Evolutionary conservation across 2,113 vertebrate species (phyloP), one percentile per base, ranked within the genome.

Genomic region (Sceloporus undulatus): DNA sequence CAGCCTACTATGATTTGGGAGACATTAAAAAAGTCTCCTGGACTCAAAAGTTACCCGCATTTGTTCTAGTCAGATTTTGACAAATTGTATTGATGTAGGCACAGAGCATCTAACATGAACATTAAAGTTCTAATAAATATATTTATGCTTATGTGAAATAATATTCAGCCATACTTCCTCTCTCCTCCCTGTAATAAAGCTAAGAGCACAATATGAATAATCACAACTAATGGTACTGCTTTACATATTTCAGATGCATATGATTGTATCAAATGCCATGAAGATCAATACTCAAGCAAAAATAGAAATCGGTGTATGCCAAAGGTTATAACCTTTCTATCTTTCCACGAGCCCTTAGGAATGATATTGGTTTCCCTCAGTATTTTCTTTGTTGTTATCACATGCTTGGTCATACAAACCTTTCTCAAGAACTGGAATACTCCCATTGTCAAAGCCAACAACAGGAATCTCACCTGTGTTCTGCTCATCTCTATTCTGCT

Each of bases 371-470:
- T 40, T 40, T 65, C 10, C 9, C 9, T 82, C 2, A 9, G 8
- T 13, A 5, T 65, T 25, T 82, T 38, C 59, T 65, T 66, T 40
- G 4, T 9, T 40, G 8, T 66, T 9, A 23, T 66, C 9, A 82
- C 79, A 40, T 38, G 18, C 38, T 23, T 65, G 19, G 79, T 82
- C 19, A 25, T 82, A 65, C 34, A 66, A 65, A 82, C 34, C 3
- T 82, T 82, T 82, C 79, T 82, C 11, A 82, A 66, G 59, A 65
- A 65, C 8, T 40, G 34, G 79, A 40, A 66, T 23, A 65, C 79
- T 13, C 34, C 79, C 59, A 38, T 82, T 25, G 79, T 65, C 34
- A 82, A 82, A 65, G 79, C 79, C 79, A 82, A 82, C 59, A 65
- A 82, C 59, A 59, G 34, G 34, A 82, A 7, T 19, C n/a, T 82